Base-by-base conservation (phyloP, 2,113 vertebrate species). In the Platycercus adscitus region DNA sequence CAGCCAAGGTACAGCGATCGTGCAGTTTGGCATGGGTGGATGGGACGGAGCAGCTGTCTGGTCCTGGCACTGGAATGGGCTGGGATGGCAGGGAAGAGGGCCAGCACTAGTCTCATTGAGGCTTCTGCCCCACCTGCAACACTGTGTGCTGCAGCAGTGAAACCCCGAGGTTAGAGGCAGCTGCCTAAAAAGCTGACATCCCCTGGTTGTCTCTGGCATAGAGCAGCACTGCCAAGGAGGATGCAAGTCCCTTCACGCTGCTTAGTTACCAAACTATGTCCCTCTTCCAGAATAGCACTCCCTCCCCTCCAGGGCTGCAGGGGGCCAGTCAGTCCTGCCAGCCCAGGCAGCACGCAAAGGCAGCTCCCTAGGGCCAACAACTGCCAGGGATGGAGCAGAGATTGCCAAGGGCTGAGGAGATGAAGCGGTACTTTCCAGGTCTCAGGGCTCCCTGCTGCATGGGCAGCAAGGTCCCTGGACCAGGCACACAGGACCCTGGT, bases 311-410 rank as follows among this genome's bases (percentile, higher is more conserved):
- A 0, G 21, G 52, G 35, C 69, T 19, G 46, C 1, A 8, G 23
- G 26, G 16, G 21, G 6, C 19, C 7, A 0, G 0, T 13, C 4
- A 63, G 25, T 35, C 29, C 53, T n/a, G 58, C 44, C 68, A 33
- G 23, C 4, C 39, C 2, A 0, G 75, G 20, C n/a, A 61, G 2
- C 37, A 2, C 0, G 0, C 47, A 1, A 53, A 5, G 8, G 47
- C 39, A 20, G 58, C 66, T 83, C 77, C 77, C 2, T 4, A 44
- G 24, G 60, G 60, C 46, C 35, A n/a, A 8, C 33, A 12, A 10
- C 13, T 21, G 0, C 58, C 0, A 9, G 25, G 31, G n/a, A 53
- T 19, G 50, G 85, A 49, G 31, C 28, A 6, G 39, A 46, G 46
- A 63, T 6, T 70, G 61, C 52, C 1, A 1, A 43, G 56, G 17